A percentile compares a stretch with the other conserved stretches of the same genome.
These are phyloP conservation scores for Platysternon megacephalum DNA, from an alignment of 2,113 vertebrate species.

Conservation along the genomic window DNA sequence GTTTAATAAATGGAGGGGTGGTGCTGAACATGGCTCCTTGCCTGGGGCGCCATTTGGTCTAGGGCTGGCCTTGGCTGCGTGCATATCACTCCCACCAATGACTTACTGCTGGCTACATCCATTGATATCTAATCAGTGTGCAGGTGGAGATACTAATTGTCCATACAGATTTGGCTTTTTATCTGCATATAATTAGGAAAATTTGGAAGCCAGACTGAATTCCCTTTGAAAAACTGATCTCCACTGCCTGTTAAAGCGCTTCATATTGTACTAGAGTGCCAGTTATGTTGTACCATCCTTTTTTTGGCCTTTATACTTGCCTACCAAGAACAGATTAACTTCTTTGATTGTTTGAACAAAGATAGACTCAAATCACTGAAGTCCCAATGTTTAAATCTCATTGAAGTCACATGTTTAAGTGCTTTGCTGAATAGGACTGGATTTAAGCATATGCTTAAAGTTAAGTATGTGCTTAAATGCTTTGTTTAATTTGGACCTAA, in stretches of 20 bases:
- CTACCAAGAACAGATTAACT: conserved; percentile 18
- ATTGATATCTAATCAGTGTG: not conserved
- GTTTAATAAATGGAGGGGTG: too few relatives aligned
- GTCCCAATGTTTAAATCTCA: not conserved
- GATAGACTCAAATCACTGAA: not conserved
- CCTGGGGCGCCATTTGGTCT: too few relatives aligned
- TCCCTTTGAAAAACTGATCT: not conserved
- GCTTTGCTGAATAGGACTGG: not conserved
- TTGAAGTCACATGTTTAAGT: not conserved
- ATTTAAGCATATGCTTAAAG: not conserved
- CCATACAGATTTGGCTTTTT: not conserved
- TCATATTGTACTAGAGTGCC: not conserved
- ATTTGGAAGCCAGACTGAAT: conserved; percentile 14
- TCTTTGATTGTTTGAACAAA: not conserved
- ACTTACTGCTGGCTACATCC: not conserved
- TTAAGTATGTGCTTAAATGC: not conserved
- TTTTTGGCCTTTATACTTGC: not conserved
- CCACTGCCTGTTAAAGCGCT: conserved; percentile 1
- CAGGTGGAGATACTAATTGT: not conserved
- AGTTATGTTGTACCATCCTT: not conserved
- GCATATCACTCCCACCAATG: not conserved
- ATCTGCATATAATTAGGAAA: conserved; percentile 7
- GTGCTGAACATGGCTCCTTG: too few relatives aligned
- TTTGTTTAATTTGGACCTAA: not conserved
- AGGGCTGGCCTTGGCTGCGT: not conserved